Percentiles rank a stretch among this genome's conserved stretches.
Evolutionary conservation across 2,888 invertebrate genomes (phyloP).

Genomic region (Thalpophila matura): DNA sequence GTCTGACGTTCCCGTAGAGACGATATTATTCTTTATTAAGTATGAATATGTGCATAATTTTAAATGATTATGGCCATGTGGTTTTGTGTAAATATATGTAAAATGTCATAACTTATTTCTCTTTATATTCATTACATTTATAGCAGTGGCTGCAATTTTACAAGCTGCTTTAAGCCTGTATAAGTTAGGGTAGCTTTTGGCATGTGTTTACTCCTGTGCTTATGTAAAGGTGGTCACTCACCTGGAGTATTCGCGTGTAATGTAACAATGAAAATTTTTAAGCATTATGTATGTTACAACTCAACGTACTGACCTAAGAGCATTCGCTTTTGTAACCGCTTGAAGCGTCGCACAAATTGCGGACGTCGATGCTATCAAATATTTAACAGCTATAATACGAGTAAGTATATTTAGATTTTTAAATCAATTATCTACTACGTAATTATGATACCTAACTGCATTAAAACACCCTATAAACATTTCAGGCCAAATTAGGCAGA

Average conservation of each 20-base stretch:
- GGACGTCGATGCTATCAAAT: no score
- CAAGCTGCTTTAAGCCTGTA: neutral
- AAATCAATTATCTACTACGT: conserved; percentile 33
- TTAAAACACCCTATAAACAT: conserved; percentile 13
- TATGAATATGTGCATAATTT: conserved; percentile 40
- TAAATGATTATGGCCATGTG: conserved; percentile 20
- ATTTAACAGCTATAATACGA: no score
- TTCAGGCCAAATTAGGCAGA: conserved; percentile 41
- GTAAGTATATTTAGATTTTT: conserved; percentile 24
- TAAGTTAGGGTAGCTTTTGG: neutral
- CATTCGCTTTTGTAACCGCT: no score
- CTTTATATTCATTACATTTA: conserved; percentile 4
- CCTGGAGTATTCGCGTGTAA: no score
- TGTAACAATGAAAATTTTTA: no score
- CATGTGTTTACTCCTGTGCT: no score
- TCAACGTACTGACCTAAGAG: no score
- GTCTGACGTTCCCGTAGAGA: conserved; percentile 41
- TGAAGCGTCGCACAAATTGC: no score
- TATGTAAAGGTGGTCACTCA: no score
- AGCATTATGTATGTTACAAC: no score
- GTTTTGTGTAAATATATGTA: conserved; percentile 2
- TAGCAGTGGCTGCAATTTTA: neutral
- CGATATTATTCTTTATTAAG: conserved; percentile 49
- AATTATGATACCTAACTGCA: conserved; percentile 31
- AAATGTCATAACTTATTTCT: conserved; percentile 9